Conservation (phyloP, 2,113 vertebrate species). For the Fulmarus glacialis region DNA sequence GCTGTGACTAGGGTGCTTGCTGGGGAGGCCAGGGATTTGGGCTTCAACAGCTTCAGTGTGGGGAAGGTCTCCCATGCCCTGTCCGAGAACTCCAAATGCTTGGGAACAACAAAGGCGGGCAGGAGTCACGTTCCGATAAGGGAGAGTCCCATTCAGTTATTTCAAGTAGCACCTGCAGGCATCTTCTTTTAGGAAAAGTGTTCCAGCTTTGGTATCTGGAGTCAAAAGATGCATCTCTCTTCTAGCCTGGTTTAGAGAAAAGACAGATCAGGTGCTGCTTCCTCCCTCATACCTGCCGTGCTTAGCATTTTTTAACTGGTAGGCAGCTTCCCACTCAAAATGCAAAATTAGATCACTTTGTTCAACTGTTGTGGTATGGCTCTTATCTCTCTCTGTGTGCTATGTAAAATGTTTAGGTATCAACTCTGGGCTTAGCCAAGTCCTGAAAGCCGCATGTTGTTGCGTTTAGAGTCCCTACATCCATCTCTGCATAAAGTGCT, state of each 20-base stretch:
- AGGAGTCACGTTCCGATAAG: neutral
- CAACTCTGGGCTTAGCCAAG: neutral
- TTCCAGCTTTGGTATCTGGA: neutral
- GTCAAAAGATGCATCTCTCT: neutral
- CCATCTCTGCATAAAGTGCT: neutral
- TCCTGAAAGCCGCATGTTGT: neutral
- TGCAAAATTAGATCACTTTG: slow-evolving; percentile 5
- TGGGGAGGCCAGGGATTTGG: neutral
- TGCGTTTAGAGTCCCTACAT: neutral
- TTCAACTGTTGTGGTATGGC: neutral
- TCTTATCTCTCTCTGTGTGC: neutral
- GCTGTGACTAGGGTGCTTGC: neutral
- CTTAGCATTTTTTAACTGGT: neutral
- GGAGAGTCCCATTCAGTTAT: neutral
- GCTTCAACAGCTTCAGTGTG: neutral
- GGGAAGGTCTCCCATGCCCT: neutral
- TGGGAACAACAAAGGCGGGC: neutral
- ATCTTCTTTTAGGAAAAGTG: neutral
- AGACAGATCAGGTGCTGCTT: neutral
- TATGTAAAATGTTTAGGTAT: neutral
- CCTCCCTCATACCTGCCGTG: neutral
- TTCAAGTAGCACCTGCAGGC: neutral
- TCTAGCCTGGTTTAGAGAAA: neutral
- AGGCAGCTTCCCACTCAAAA: slow-evolving; percentile 52
- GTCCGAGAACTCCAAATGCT: neutral